These are phyloP conservation scores for Danaus melanippus DNA, from an alignment of 1,140 invertebrate genomes.

Conservation along the genomic window DNA sequence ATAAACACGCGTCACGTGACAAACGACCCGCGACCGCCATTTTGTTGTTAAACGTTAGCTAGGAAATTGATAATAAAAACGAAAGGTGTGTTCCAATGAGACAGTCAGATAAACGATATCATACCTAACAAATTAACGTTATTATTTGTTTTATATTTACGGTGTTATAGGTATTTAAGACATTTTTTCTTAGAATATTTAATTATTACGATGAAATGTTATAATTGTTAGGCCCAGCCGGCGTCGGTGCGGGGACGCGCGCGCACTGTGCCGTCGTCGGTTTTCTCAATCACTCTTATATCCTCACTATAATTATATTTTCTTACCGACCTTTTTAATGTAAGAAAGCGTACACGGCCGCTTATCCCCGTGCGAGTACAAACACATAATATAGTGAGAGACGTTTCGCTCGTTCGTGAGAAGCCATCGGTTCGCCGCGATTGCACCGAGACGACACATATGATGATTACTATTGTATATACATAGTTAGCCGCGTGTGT, in stretches of 20 bases:
- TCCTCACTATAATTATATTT: constrained; percentile 72
- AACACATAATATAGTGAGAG: constrained; percentile 64
- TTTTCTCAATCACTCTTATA: constrained; percentile 64
- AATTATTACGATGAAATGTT: constrained; percentile 70
- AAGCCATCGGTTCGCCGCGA: constrained; percentile 70
- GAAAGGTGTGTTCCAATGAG: constrained; percentile 65
- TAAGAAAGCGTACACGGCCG: constrained; percentile 70
- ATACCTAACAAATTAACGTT: constrained; percentile 72
- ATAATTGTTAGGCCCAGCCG: constrained; percentile 64
- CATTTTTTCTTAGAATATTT: constrained; percentile 72
- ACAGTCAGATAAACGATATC: constrained; percentile 69
- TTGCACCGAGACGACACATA: constrained; percentile 59
- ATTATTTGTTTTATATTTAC: constrained; percentile 73
- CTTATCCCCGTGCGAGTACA: constrained; percentile 68
- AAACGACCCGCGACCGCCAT: constrained; percentile 64
- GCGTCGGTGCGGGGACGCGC: constrained; percentile 48
- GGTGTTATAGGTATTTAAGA: constrained; percentile 72
- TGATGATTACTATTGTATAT: constrained; percentile 63
- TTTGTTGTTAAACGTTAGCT: constrained; percentile 71
- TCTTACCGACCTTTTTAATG: constrained; percentile 69
- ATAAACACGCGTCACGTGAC: constrained; percentile 39
- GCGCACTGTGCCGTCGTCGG: constrained; percentile 49
- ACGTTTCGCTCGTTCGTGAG: constrained; percentile 67
- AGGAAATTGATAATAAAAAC: constrained; percentile 72
- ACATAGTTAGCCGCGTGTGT: constrained; percentile 68